A percentile compares a stretch with the other conserved stretches of the same genome.
Evolutionary conservation across 2,888 invertebrate species (phyloP).

Genomic region (Archaeoteleia sp.): DNA sequence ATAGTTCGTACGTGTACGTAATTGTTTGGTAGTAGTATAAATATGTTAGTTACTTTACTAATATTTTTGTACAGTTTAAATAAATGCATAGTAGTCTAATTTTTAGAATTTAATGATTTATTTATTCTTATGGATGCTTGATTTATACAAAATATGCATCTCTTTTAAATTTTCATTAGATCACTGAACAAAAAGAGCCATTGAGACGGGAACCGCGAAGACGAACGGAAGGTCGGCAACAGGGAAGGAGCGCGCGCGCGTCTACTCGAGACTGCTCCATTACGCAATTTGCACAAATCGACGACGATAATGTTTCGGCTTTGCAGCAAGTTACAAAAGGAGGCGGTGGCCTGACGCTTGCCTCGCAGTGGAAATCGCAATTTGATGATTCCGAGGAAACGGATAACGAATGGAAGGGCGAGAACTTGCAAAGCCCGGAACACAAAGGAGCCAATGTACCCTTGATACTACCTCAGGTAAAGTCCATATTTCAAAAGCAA

Average conservation of each 20-base stretch:
- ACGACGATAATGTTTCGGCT: slow-evolving; percentile 93
- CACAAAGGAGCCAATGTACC: slow-evolving; percentile 70
- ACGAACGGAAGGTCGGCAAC: slow-evolving; percentile 66
- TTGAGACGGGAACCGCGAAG: slow-evolving; percentile 70
- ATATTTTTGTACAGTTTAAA: no score
- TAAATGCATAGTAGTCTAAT: no score
- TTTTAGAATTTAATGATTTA: no score
- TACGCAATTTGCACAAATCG: slow-evolving; percentile 93
- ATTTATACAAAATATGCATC: no score
- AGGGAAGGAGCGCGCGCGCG: slow-evolving; percentile 71
- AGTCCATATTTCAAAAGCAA: background rate
- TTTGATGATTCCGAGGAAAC: slow-evolving; percentile 97
- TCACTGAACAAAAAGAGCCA: slow-evolving; percentile 73
- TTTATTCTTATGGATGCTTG: no score
- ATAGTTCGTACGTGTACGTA: no score
- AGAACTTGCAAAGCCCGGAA: slow-evolving; percentile 76
- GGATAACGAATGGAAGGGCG: slow-evolving; percentile 95
- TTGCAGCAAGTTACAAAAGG: slow-evolving; percentile 92
- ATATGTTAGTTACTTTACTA: no score
- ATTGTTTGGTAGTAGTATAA: no score
- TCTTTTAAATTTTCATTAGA: slow-evolving; percentile 53
- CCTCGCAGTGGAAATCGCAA: slow-evolving; percentile 96
- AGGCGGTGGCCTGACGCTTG: slow-evolving; percentile 89
- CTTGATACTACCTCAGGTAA: slow-evolving; percentile 69
- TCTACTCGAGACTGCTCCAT: slow-evolving; percentile 86